A percentile compares a stretch with the other conserved stretches of the same genome.
Conservation (phyloP, 2,113 vertebrate genomes). For the Eretmochelys imbricata region DNA sequence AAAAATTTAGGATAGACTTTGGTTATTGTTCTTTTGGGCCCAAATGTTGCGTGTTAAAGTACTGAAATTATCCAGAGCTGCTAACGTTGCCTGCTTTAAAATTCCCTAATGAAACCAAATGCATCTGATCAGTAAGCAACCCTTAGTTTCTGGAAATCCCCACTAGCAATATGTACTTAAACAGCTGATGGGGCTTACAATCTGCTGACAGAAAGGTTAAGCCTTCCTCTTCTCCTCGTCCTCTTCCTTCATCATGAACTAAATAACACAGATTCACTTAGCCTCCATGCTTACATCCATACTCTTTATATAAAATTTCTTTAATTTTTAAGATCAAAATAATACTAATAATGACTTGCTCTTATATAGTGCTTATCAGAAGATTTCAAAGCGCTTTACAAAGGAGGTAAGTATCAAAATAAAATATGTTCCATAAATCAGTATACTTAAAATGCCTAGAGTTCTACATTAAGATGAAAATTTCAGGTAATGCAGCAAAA, state of each 20-base stretch:
- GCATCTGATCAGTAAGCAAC: constrained; percentile 41
- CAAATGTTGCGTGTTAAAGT: neutral
- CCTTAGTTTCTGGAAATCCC: constrained; percentile 32
- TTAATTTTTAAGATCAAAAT: constrained; percentile 2
- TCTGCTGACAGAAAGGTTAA: constrained; percentile 31
- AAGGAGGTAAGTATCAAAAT: neutral
- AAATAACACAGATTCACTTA: neutral
- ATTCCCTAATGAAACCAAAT: constrained; percentile 35
- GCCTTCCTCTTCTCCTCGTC: neutral
- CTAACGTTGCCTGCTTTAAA: neutral
- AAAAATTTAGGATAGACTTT: neutral
- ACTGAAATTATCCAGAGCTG: neutral
- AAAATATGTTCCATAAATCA: neutral
- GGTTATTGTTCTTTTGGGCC: neutral
- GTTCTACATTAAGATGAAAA: neutral
- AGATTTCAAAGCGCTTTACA: constrained; percentile 18
- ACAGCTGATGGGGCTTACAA: constrained; percentile 47
- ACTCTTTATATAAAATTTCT: neutral
- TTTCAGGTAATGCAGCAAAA: neutral
- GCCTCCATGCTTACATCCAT: neutral
- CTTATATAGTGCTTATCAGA: neutral
- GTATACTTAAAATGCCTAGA: neutral
- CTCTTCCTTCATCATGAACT: neutral
- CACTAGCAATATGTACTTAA: constrained; percentile 50
- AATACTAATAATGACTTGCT: accelerated